Conservation (phyloP, 1,140 invertebrate genomes). For the Chironomus tepperi region DNA sequence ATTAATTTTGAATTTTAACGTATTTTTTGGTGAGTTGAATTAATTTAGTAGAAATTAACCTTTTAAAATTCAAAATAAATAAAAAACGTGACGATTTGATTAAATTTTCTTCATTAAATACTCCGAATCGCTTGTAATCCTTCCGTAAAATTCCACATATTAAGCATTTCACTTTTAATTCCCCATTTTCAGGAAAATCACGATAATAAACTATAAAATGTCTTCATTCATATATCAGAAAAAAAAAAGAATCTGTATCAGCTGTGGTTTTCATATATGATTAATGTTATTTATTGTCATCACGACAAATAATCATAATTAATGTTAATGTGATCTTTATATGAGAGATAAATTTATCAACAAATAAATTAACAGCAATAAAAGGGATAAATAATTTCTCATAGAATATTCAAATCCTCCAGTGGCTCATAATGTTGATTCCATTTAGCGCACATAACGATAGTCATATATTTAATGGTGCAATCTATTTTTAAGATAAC, state of each 20-base stretch:
- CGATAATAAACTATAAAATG: no score
- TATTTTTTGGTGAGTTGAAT: no score
- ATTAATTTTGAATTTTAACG: no score
- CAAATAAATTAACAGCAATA: conserved; percentile 5
- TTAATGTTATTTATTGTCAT: conserved; percentile 19
- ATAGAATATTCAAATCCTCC: background rate
- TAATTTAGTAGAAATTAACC: no score
- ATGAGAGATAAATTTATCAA: background rate
- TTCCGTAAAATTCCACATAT: no score
- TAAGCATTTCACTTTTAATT: no score
- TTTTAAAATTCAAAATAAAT: no score
- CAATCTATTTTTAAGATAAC: conserved; percentile 20
- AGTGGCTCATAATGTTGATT: conserved; percentile 9
- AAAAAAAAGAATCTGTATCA: conserved; percentile 2
- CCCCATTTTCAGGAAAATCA: no score
- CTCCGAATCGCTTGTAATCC: no score
- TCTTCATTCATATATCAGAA: background rate
- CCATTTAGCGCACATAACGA: conserved; percentile 2
- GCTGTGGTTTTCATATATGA: conserved; percentile 5
- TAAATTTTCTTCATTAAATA: no score
- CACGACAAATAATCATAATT: conserved; percentile 22
- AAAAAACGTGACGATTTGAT: no score
- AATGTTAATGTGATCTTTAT: background rate
- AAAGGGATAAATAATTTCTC: conserved; percentile 11
- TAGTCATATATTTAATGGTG: conserved; percentile 5